Evolutionary conservation across 2,113 vertebrate genomes (phyloP), one percentile per base, ranked within the genome.

Genomic region (Psettodes erumei): DNA sequence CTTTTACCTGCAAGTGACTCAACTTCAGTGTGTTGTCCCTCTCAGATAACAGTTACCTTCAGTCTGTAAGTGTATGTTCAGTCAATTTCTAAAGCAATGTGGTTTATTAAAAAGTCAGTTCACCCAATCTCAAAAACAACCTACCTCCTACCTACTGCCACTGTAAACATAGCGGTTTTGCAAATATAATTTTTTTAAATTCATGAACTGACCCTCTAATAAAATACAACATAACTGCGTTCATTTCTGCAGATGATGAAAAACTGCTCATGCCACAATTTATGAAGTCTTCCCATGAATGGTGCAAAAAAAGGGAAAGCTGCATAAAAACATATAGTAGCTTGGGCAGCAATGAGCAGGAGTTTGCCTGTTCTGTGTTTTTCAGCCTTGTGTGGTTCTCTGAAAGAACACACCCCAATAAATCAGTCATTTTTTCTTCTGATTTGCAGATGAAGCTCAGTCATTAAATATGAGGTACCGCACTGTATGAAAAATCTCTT

Each of bases 401-500:
- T 19, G 58, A 67, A 68, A 54, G 56, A 51, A 47, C 50, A 38
- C 19, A n/a, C 3, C 40, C 23, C 25, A 3, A n/a, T n/a, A n/a
- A n/a, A n/a, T n/a, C 21, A 59, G 6, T 69, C 23, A 11, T n/a
- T 15, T 25, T n/a, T 19, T 47, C 50, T 53, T 33, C 21, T 42
- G 10, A 27, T 83, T 27, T 23, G 45, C 51, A 76, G 40, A 25
- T 37, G 30, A 75, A 47, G 30, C 37, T 83, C 78, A 61, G 40
- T 72, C 58, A 56, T 45, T 40, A 40, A 30, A 15, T 54, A 58
- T 48, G 15, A 79, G 45, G 62, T 59, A 67, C 42, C 1, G 5
- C 6, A 74, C 32, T 55, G 23, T 30, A 32, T 60, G 25, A 65
- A 55, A 77, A 64, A 64, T 28, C 21, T 40, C 2, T 23, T 55